A percentile compares a stretch with the other conserved stretches of the same genome.
Conservation (phyloP, 2,888 invertebrate species). For the Microctonus aethiopoides region DNA sequence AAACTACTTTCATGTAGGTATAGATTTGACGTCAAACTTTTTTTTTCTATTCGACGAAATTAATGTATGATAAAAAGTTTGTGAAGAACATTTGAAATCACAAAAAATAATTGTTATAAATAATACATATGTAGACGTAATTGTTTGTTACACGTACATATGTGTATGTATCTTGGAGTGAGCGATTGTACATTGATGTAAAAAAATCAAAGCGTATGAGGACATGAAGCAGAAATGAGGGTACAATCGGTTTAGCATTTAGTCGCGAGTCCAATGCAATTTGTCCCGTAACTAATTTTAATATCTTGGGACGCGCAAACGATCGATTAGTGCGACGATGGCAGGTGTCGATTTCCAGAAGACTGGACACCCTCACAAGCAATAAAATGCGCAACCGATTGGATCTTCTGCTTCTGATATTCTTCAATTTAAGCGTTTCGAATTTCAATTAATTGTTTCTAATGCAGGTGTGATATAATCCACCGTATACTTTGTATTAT, state of each 20-base stretch:
- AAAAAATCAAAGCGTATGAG: not conserved
- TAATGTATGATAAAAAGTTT: too few species aligned
- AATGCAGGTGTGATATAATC: not conserved
- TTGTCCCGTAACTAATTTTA: slow-evolving; percentile 38
- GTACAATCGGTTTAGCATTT: not conserved
- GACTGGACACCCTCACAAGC: slow-evolving; percentile 49
- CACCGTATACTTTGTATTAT: not conserved
- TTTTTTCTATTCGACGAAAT: too few species aligned
- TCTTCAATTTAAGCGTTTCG: not conserved
- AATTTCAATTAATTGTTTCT: not conserved
- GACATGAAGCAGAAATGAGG: not conserved
- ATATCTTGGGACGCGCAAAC: slow-evolving; percentile 29
- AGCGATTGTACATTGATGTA: too few species aligned
- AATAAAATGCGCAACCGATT: slow-evolving; percentile 45
- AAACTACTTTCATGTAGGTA: too few species aligned
- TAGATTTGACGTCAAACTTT: too few species aligned
- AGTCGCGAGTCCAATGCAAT: slow-evolving; percentile 6
- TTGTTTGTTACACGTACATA: too few species aligned
- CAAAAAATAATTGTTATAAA: too few species aligned
- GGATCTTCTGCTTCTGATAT: not conserved
- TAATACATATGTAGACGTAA: too few species aligned
- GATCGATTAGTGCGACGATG: slow-evolving; percentile 37
- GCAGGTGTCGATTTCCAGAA: slow-evolving; percentile 64
- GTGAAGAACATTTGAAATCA: too few species aligned
- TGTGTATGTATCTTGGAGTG: not conserved